Evolutionary conservation across 2,888 invertebrate species (phyloP).

Genomic region (Brachypalpus laphriformis): DNA sequence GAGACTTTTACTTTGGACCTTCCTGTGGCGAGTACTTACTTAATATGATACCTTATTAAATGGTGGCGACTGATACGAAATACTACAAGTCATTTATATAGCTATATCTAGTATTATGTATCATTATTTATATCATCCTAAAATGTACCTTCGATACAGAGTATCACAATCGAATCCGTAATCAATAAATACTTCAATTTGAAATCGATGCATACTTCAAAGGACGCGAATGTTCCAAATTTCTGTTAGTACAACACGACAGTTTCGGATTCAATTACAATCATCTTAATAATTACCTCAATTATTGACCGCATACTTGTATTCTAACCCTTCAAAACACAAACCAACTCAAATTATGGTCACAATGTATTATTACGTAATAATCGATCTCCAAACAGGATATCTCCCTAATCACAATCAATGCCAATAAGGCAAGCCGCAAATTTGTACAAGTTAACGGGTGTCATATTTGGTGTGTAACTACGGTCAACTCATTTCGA

Average conservation of each 20-base stretch:
- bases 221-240: neutral
- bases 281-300: constrained; percentile 37
- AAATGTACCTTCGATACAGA: no score
- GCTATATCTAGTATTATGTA: no score
- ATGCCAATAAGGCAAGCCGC: constrained; percentile 56
- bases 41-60: no score
- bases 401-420: constrained; percentile 47
- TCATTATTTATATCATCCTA: no score
- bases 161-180: neutral
- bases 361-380: constrained; percentile 38
- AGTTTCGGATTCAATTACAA: constrained; percentile 44
- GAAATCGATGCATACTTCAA: neutral
- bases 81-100: no score
- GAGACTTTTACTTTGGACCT: no score
- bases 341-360: constrained; percentile 41
- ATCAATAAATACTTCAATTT: neutral
- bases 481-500: constrained; percentile 32
- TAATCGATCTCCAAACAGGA: constrained; percentile 56
- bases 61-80: no score
- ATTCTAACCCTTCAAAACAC: constrained; percentile 2
- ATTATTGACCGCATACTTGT: constrained; percentile 14
- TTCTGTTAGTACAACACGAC: constrained; percentile 14
- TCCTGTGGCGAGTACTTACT: no score
- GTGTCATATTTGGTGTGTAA: constrained; percentile 29
- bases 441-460: constrained; percentile 53